phyloP scores from a whole-genome alignment of 2,797 vertebrate species.

The Melanogrammus aeglefinus region DNA sequence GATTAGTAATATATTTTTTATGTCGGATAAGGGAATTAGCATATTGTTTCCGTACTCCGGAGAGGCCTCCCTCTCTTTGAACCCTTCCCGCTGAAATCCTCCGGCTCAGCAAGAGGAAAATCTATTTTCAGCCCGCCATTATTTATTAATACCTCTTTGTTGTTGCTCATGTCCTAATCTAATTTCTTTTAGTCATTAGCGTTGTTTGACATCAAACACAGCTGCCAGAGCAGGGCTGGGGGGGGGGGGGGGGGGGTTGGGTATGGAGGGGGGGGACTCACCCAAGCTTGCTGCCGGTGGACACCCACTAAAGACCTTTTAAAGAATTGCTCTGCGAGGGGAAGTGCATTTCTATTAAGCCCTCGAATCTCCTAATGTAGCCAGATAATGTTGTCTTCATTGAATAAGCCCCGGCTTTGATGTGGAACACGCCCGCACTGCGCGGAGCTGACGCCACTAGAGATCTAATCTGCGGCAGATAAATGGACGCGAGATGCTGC shows the following conservation, averaged over 20 bases:
- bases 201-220: conserved; percentile 65
- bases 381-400: conserved; percentile 17
- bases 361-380: conserved; percentile 25
- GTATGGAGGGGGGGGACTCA: conserved; percentile 14
- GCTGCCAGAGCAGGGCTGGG: conserved; percentile 36
- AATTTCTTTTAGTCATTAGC: conserved; percentile 69
- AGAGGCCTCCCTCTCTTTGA: conserved; percentile 19
- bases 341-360: conserved; percentile 44
- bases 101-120: conserved; percentile 42
- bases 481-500: not conserved
- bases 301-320: conserved; percentile 48
- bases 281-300: conserved; percentile 47
- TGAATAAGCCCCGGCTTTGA: conserved; percentile 27
- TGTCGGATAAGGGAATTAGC: conserved; percentile 38
- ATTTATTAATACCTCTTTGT: conserved; percentile 66
- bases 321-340: conserved; percentile 22
- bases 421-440: conserved; percentile 3
- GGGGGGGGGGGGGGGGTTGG: conserved; percentile 3
- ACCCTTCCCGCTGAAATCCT: conserved; percentile 35
- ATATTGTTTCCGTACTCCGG: conserved; percentile 27
- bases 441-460: conserved; percentile 9
- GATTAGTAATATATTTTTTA: conserved; percentile 31
- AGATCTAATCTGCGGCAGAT: conserved; percentile 17
- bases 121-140: conserved; percentile 58
- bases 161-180: conserved; percentile 62